Base-by-base conservation (phyloP, 2,797 vertebrate genomes). In the Fistularia tabacaria region DNA sequence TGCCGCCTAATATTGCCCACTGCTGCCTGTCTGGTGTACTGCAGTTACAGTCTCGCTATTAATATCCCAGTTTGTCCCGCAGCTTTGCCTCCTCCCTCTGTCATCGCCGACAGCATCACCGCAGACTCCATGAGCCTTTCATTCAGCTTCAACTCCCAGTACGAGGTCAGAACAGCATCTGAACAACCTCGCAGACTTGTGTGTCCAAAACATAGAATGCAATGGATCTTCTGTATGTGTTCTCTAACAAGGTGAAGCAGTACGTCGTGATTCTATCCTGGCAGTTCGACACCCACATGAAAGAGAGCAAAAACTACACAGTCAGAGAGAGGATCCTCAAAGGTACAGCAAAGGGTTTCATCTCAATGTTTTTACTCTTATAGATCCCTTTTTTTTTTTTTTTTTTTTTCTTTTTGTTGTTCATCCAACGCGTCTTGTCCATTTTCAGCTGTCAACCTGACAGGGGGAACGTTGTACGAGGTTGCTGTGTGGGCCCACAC, bases 401-500 rank as follows among this genome's bases (percentile, higher is more conserved):
- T 25, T 25, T 25, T 25, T 25, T 39, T 38, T 1, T 53, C 36
- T 38, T 25, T 10, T 15, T 11, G 2, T 25, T 25, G 2, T 25
- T 25, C 25, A 25, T 5, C 25, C 25, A 25, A 25, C 25, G 25
- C 25, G 25, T 25, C 25, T 25, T 15, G n/a, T 44, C 3, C 55
- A 51, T 59, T 46, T 69, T 9, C 82, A 99, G 97, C 92, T 38
- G 67, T 76, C 7, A 96, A 97, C 78, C 82, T 99, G 83, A 97
- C 97, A 3, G 91, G 94, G 0, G 95, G 95, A 3, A 98, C 93
- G 0, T 43, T 90, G 47, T 98, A 98, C 10, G 96, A 99, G 79
- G 92, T 97, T 82, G 92, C 94, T 1, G 94, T 94, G 7, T 99
- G 94, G 95, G 95, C 94, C 49, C 93, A 90, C 87, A 97, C 95